Evolutionary conservation across 2,113 vertebrate genomes (phyloP), one percentile per base, ranked within the genome.

Genomic region (Platichthys stellatus): DNA sequence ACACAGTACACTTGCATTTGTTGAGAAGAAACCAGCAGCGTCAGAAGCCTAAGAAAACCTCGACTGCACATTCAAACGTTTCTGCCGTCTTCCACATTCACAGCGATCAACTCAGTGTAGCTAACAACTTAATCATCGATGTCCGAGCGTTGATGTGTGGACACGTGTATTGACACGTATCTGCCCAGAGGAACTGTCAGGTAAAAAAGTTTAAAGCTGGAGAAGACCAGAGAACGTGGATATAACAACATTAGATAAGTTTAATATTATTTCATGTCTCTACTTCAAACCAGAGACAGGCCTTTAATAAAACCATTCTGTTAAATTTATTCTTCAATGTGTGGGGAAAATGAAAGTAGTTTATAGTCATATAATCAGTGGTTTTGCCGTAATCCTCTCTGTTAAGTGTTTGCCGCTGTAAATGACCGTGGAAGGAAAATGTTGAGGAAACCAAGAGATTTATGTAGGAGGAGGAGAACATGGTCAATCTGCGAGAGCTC

Each of bases 401-500:
- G 28, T 11, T n/a, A 47, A 45, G 38, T 49, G 18, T 47, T 4
- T 15, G 5, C 15, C 10, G 0, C 13, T 45, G 73, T 14, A 47
- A 14, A 70, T n/a, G 54, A 23, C 31, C 20, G 13, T 15, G 7
- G 2, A 63, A 53, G 24, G 24, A 24, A 54, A 38, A 35, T 11
- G 17, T n/a, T 56, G 57, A 47, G n/a, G 58, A 18, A 40, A 56
- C 5, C 0, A 43, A 26, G 26, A 61, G 70, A 35, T 68, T 26
- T 65, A 53, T 28, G 54, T 60, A 24, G n/a, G 45, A 67, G 43
- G 53, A 76, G 20, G 56, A 77, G 54, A 67, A 64, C 24, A 47
- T 21, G 15, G 69, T 23, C 54, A 8, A 23, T 65, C 18, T 78
- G 14, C 60, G 9, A 51, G 35, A 59, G 60, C 49, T 80, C 9